Conservation (phyloP, 2,888 invertebrate species). For the Latrodectus hesperus region DNA sequence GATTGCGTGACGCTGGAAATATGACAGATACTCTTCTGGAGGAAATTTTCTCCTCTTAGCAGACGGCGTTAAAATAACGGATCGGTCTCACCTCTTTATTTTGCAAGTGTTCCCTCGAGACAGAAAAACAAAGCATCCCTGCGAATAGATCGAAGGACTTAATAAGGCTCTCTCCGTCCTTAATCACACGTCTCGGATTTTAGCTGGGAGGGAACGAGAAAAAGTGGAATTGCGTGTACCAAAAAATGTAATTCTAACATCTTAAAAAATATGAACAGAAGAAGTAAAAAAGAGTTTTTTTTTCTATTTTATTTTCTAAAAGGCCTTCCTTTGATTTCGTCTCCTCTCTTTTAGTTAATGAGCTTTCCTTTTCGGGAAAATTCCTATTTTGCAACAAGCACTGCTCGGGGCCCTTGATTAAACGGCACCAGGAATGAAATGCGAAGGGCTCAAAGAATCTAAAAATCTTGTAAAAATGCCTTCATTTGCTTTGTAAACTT, state of each 20-base stretch:
- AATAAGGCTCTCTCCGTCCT: constrained; percentile 22
- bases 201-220: neutral
- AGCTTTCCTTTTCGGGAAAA: neutral
- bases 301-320: too few relatives aligned
- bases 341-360: neutral
- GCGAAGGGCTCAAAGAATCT: too few relatives aligned
- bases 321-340: neutral
- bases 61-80: constrained; percentile 49
- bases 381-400: neutral
- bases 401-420: neutral
- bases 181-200: constrained; percentile 5
- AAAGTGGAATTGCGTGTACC: constrained; percentile 1
- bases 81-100: constrained; percentile 27
- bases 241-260: constrained; percentile 1
- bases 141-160: constrained; percentile 19
- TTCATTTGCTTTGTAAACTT: too few relatives aligned
- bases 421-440: neutral
- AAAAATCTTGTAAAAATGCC: too few relatives aligned
- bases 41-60: constrained; percentile 2
- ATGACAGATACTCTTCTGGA: constrained; percentile 17
- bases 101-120: constrained; percentile 30
- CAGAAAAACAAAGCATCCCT: constrained; percentile 13
- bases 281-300: neutral
- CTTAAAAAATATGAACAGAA: neutral
- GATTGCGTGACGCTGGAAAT: constrained; percentile 18